Conservation (phyloP, 2,113 vertebrate genomes). For the Eidolon helvum region DNA sequence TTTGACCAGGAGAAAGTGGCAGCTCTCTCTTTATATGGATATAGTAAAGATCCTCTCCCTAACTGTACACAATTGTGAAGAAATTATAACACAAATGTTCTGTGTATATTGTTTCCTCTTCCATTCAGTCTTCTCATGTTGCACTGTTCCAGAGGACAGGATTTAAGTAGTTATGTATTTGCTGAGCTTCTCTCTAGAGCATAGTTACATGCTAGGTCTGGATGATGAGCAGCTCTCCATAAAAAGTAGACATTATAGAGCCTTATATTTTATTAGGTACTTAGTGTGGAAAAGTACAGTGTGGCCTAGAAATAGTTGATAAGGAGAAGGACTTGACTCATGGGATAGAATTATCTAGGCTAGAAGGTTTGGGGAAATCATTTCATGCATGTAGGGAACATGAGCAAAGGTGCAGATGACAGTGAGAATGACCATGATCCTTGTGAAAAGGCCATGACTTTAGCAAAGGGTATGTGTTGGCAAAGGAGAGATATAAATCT, state of each 20-base stretch:
- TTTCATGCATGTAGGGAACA: not conserved
- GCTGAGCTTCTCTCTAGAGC: not conserved
- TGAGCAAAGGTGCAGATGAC: not conserved
- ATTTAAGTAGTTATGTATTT: not conserved
- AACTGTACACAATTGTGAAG: not conserved
- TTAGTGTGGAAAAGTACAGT: not conserved
- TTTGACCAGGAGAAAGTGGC: not conserved
- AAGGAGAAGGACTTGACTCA: not conserved
- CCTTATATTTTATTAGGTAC: not conserved
- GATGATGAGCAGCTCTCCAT: not conserved
- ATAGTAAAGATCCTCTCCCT: not conserved
- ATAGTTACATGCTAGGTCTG: not conserved
- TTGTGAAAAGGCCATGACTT: not conserved
- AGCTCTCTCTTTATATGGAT: not conserved
- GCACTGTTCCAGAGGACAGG: not conserved
- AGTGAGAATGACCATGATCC: not conserved
- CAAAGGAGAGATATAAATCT: not conserved
- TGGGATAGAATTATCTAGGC: not conserved
- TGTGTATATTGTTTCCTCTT: not conserved
- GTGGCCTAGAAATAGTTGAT: not conserved
- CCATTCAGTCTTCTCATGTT: not conserved
- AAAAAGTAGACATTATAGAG: not conserved
- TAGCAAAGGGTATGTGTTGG: not conserved
- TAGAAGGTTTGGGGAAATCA: conserved; percentile 3
- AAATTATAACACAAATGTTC: not conserved